Conservation (phyloP, 2,888 invertebrate genomes). For the Idaea aversata region DNA sequence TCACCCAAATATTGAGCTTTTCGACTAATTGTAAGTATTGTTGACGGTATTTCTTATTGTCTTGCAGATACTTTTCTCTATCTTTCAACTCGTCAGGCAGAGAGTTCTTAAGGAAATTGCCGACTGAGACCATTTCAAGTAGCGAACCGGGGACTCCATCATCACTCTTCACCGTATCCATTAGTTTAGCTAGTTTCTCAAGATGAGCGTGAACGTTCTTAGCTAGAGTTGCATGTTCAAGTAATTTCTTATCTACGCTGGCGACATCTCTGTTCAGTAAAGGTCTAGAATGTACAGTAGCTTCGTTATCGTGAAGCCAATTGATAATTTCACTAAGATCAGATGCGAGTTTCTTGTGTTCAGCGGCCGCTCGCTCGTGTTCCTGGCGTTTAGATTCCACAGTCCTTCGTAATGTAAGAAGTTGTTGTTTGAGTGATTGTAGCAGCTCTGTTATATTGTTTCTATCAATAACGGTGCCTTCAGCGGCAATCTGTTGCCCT, state of each 20-base stretch:
- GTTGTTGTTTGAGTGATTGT: conserved; percentile 91
- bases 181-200: conserved; percentile 84
- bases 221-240: conserved; percentile 85
- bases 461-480: conserved; percentile 92
- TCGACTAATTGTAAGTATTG: conserved; percentile 88
- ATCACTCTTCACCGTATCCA: conserved; percentile 86
- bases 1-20: conserved; percentile 90
- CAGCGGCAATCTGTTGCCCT: conserved; percentile 94
- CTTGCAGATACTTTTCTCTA: conserved; percentile 88
- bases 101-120: conserved; percentile 87
- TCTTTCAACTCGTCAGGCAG: conserved; percentile 90
- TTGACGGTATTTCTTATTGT: conserved; percentile 87
- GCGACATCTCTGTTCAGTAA: conserved; percentile 87
- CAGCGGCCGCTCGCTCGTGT: conserved; percentile 92
- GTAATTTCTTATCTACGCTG: conserved; percentile 90
- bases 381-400: conserved; percentile 93
- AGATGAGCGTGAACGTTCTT: conserved; percentile 85
- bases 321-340: conserved; percentile 92
- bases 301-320: conserved; percentile 91
- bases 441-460: conserved; percentile 93
- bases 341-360: conserved; percentile 90
- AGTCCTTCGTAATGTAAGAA: conserved; percentile 87
- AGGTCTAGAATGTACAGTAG: conserved; percentile 89
- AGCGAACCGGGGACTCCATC: conserved; percentile 89
- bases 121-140: conserved; percentile 92